A percentile compares a stretch with the other conserved stretches of the same genome.
Conservation (phyloP, 2,113 vertebrate genomes). For the Carassius carassius region DNA sequence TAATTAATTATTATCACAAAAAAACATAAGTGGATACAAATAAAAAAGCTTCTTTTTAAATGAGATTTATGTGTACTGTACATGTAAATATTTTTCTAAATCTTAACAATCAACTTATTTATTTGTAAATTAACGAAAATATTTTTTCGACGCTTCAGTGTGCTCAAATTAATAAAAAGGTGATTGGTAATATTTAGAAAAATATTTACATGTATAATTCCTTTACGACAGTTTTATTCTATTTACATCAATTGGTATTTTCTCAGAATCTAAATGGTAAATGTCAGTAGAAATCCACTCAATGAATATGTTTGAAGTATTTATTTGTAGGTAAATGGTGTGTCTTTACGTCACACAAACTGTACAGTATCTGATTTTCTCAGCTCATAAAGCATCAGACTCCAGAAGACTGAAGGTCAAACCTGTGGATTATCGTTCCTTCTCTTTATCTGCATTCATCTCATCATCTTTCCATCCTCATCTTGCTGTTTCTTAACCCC, state of each 20-base stretch:
- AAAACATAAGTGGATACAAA: not conserved
- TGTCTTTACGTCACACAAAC: not conserved
- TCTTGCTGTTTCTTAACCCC: slow-evolving; percentile 26
- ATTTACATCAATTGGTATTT: not conserved
- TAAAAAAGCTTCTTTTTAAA: not conserved
- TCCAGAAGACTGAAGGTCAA: slow-evolving; percentile 64
- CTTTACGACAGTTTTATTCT: too few relatives aligned
- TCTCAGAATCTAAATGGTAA: not conserved
- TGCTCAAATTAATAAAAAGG: too few relatives aligned
- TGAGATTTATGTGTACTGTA: too few relatives aligned
- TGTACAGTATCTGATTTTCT: not conserved
- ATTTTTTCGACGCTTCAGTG: too few relatives aligned
- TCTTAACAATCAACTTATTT: too few relatives aligned
- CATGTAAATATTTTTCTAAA: too few relatives aligned
- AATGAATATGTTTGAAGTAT: not conserved
- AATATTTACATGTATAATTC: too few relatives aligned
- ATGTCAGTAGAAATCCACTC: not conserved
- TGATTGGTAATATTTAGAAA: too few relatives aligned
- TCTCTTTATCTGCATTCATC: slow-evolving; percentile 51
- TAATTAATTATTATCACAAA: too few relatives aligned
- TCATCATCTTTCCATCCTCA: slow-evolving; percentile 52
- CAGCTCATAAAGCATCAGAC: slow-evolving; percentile 44
- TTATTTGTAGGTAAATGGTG: not conserved
- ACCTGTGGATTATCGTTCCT: slow-evolving; percentile 63
- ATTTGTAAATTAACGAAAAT: too few relatives aligned